These are phyloP conservation scores for Schizopygopsis malacanthus DNA, from an alignment of 2,797 vertebrate species.

Conservation along the genomic window DNA sequence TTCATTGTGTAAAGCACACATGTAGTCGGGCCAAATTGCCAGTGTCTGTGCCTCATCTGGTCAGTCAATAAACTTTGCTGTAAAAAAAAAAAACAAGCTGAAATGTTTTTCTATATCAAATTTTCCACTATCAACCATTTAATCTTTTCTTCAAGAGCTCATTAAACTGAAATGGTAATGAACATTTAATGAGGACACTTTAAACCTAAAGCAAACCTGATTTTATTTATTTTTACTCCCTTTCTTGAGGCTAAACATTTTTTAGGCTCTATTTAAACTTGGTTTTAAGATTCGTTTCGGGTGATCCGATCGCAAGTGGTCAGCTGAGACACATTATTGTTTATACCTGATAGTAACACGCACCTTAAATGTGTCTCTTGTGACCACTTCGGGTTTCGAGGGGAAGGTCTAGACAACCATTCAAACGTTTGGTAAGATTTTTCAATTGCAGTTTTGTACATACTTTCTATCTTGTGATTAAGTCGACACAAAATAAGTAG, in stretches of 20 bases:
- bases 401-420: neutral
- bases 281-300: neutral
- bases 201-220: slow-evolving; percentile 59
- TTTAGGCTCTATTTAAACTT: slow-evolving; percentile 23
- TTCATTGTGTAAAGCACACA: slow-evolving; percentile 64
- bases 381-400: neutral
- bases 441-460: neutral
- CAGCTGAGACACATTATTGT: slow-evolving; percentile 3
- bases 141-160: slow-evolving; percentile 54
- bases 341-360: neutral
- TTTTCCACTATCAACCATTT: slow-evolving; percentile 52
- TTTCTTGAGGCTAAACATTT: slow-evolving; percentile 48
- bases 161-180: slow-evolving; percentile 57
- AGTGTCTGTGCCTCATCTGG: slow-evolving; percentile 62
- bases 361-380: slow-evolving; percentile 7
- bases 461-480: neutral
- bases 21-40: slow-evolving; percentile 63
- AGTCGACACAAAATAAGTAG: neutral
- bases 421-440: neutral
- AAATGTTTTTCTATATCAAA: slow-evolving; percentile 47
- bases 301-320: neutral
- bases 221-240: slow-evolving; percentile 63
- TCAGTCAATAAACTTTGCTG: slow-evolving; percentile 59
- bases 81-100: neutral
- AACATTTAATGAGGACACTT: slow-evolving; percentile 63